Evolutionary conservation across 2,888 invertebrate genomes (phyloP).

Genomic region (Agonopterix arenella): DNA sequence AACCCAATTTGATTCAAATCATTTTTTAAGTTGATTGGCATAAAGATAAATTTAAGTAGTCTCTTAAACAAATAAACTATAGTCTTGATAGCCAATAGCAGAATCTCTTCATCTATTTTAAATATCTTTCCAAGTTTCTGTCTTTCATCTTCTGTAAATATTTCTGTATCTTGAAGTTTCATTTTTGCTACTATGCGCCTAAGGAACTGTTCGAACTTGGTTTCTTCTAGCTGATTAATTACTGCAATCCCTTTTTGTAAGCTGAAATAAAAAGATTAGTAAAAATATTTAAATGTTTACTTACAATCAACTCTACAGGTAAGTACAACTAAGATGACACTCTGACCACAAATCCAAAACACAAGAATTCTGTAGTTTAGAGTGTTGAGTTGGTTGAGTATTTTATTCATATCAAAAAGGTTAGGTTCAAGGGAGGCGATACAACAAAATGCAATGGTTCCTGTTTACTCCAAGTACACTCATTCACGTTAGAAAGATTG

Average conservation of each 20-base stretch:
- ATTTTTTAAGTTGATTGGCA: constrained; percentile 54
- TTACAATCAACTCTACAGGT: no score
- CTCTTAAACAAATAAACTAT: constrained; percentile 53
- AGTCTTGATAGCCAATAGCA: constrained; percentile 51
- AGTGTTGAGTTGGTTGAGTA: no score
- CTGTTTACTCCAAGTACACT: no score
- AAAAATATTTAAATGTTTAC: no score
- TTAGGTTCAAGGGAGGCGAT: no score
- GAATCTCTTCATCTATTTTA: constrained; percentile 40
- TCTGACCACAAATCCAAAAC: no score
- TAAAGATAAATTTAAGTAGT: constrained; percentile 57
- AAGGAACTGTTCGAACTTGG: constrained; percentile 60
- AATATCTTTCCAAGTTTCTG: constrained; percentile 57
- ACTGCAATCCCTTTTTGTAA: constrained; percentile 46
- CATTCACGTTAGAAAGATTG: no score
- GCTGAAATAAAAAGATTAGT: constrained; percentile 31
- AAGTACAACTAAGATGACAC: no score
- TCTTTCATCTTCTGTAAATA: constrained; percentile 57
- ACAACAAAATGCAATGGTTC: no score
- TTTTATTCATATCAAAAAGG: no score
- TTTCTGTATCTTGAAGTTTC: constrained; percentile 45
- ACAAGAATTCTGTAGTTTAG: no score
- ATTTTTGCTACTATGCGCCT: constrained; percentile 52
- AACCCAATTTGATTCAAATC: constrained; percentile 49
- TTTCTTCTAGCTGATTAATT: constrained; percentile 50